Evolutionary conservation across 2,113 vertebrate genomes (phyloP), one percentile per base, ranked within the genome.

Genomic region (Lynx canadensis): DNA sequence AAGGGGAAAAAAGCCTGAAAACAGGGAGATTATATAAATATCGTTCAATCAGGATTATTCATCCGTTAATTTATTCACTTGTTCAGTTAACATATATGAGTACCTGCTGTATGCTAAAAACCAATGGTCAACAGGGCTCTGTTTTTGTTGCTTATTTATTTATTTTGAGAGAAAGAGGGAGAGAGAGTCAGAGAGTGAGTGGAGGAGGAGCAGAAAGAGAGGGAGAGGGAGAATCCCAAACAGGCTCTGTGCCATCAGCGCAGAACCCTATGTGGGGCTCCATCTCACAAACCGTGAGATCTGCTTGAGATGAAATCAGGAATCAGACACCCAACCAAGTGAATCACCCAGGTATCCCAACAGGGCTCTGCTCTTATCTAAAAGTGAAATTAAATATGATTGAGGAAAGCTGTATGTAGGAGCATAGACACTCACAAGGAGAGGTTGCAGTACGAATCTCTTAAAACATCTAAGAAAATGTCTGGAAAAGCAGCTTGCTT

Each of bases 401-500:
- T 25, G 21, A 12, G 4, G 27, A 79, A 84, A 85, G 2, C 21
- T 94, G 21, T 78, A 91, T 94, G 21, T 78, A 91, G 31, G 23
- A 65, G 69, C 23, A n/a, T 16, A 78, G 3, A 45, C 0, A 52
- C 6, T 3, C 14, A 36, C 8, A 55, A 65, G 71, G 10, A 48
- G 18, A 74, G 12, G 2, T 31, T 92, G 41, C 63, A 86, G 82
- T 84, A 68, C 4, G 19, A 6, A 23, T 18, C 4, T 78, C n/a
- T 10, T 55, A 94, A 91, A 88, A 33, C 41, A 55, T 12, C 50
- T 88, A 69, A 85, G 60, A 27, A 90, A 68, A 45, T 19, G 2
- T 38, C 73, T 94, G 18, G 14, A 87, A 94, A 94, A 97, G 41
- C 27, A 87, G 31, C 12, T 18, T 93, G 38, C 48, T 87, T 92